Percentiles rank a stretch among this genome's conserved stretches.
Evolutionary conservation across 2,888 invertebrate genomes (phyloP).

Genomic region (Pseudococcus viburni): DNA sequence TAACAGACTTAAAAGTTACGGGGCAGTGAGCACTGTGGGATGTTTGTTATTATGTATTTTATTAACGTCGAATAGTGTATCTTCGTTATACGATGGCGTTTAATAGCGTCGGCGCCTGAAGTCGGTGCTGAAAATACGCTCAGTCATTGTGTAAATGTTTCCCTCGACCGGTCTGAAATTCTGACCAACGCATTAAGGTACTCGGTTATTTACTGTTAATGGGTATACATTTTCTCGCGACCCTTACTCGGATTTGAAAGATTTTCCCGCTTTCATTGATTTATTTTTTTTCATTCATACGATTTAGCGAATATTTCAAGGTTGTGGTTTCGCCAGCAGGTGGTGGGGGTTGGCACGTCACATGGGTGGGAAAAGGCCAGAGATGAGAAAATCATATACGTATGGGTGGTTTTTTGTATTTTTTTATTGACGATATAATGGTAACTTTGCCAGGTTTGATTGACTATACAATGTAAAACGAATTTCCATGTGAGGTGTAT

Average conservation of each 20-base stretch:
- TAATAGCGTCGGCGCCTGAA: constrained; percentile 64
- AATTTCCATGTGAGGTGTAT: neutral
- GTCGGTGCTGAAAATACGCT: constrained; percentile 62
- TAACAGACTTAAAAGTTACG: neutral
- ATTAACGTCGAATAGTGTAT: constrained; percentile 51
- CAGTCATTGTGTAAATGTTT: constrained; percentile 64
- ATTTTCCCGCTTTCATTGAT: constrained; percentile 42
- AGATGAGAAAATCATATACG: neutral
- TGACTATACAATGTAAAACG: constrained; percentile 34
- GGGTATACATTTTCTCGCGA: constrained; percentile 49
- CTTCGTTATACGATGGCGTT: constrained; percentile 20
- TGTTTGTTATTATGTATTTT: constrained; percentile 63
- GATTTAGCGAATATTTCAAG: constrained; percentile 11
- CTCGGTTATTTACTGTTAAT: constrained; percentile 57
- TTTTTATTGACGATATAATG: constrained; percentile 4
- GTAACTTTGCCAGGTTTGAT: neutral
- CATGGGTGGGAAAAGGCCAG: neutral
- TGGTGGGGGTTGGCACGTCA: neutral
- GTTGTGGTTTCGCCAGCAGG: no score
- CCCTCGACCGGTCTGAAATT: constrained; percentile 27
- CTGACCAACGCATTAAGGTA: constrained; percentile 57
- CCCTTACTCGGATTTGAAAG: constrained; percentile 5
- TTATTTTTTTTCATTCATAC: constrained; percentile 30
- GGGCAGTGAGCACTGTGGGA: constrained; percentile 11
- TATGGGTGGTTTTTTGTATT: neutral